These are phyloP conservation scores for Dasypogon diadema DNA, from an alignment of 2,888 invertebrate genomes.

Conservation along the genomic window DNA sequence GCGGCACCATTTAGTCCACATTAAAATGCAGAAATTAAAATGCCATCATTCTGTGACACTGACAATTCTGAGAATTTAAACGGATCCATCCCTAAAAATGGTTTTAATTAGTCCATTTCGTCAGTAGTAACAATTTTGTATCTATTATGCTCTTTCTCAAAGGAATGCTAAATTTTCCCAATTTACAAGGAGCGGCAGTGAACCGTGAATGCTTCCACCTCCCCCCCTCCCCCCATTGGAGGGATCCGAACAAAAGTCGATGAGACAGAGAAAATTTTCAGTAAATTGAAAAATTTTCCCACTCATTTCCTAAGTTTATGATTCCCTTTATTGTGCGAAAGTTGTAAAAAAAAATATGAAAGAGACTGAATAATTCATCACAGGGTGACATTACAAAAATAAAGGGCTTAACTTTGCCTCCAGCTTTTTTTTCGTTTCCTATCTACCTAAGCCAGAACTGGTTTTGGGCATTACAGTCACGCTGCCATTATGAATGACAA, in stretches of 20 bases:
- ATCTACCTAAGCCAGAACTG: background rate
- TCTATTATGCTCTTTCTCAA: background rate
- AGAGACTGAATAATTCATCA: constrained; percentile 40
- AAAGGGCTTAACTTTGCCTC: constrained; percentile 31
- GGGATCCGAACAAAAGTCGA: constrained; percentile 1
- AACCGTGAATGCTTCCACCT: constrained; percentile 37
- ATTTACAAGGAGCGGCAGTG: constrained; percentile 6
- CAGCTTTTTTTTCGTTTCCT: constrained; percentile 12
- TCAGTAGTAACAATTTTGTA: background rate
- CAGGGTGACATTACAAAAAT: constrained; percentile 41
- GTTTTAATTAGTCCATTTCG: no score
- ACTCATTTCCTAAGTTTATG: background rate
- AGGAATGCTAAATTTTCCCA: constrained; percentile 16
- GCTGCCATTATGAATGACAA: constrained; percentile 48
- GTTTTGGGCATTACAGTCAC: constrained; percentile 45
- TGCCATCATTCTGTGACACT: no score
- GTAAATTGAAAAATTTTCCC: constrained; percentile 44
- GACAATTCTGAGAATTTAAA: no score
- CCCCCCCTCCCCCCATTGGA: no score
- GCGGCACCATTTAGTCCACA: no score
- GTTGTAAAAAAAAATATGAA: background rate
- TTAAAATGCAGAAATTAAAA: no score
- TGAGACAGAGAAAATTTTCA: constrained; percentile 14
- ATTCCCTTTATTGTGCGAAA: constrained; percentile 20
- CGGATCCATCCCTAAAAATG: no score